A percentile compares a stretch with the other conserved stretches of the same genome.
Evolutionary conservation across 2,888 invertebrate species (phyloP).

Genomic region (Clusia tigrina): DNA sequence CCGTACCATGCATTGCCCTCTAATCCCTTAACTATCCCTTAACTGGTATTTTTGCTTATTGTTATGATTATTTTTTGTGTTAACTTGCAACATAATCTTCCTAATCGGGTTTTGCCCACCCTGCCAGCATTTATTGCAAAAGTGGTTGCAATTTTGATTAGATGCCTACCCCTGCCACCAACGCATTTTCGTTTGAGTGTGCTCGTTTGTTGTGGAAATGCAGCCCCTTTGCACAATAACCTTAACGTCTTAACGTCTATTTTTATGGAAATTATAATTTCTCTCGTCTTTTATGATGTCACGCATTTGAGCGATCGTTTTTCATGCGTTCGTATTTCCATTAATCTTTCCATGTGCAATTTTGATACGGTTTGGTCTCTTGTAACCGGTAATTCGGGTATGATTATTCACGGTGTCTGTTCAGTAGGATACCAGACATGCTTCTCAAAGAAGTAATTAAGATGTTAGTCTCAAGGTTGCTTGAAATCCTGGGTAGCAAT

Average conservation of each 20-base stretch:
- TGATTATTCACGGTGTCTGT: too few species aligned
- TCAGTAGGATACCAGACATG: too few species aligned
- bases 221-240: too few species aligned
- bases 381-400: too few species aligned
- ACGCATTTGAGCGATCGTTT: constrained; percentile 23
- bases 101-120: constrained; percentile 21
- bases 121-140: constrained; percentile 11
- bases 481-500: too few species aligned
- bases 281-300: constrained; percentile 19
- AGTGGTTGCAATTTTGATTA: constrained; percentile 18
- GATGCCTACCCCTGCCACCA: background rate
- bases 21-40: background rate
- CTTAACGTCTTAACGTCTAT: too few species aligned
- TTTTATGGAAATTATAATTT: constrained; percentile 27
- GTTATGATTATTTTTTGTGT: constrained; percentile 20
- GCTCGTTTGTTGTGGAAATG: constrained; percentile 5
- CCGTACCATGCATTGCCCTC: background rate
- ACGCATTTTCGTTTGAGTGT: background rate
- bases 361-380: too few species aligned
- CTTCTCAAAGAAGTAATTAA: too few species aligned
- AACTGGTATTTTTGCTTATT: background rate
- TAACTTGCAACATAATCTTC: constrained; percentile 29
- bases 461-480: too few species aligned
- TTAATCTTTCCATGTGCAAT: too few species aligned
- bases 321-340: too few species aligned